These are phyloP conservation scores for Ochropacha duplaris DNA, from an alignment of 2,888 invertebrate genomes.

Conservation along the genomic window DNA sequence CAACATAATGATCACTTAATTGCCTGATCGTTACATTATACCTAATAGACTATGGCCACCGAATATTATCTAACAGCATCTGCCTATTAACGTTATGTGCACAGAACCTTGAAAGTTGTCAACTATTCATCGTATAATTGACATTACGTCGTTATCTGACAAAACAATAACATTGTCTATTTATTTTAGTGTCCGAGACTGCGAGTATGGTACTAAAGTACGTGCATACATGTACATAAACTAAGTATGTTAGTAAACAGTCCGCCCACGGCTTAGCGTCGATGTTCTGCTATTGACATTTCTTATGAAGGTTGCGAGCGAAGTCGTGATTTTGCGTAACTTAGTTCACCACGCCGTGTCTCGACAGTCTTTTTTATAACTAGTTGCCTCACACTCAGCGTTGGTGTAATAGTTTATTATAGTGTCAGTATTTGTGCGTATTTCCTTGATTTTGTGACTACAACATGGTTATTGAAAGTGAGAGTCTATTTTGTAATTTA, in stretches of 20 bases:
- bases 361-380: constrained; percentile 62
- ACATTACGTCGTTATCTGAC: constrained; percentile 8
- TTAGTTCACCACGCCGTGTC: constrained; percentile 55
- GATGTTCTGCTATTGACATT: constrained; percentile 77
- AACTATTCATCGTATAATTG: neutral
- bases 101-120: constrained; percentile 10
- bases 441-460: constrained; percentile 19
- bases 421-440: constrained; percentile 3
- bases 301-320: constrained; percentile 69
- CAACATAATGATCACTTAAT: too few species aligned
- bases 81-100: neutral
- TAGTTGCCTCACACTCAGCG: constrained; percentile 57
- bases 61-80: neutral
- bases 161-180: constrained; percentile 31
- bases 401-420: constrained; percentile 35
- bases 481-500: constrained; percentile 14
- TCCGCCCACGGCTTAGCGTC: constrained; percentile 45
- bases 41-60: neutral
- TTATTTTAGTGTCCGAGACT: constrained; percentile 14
- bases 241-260: constrained; percentile 50
- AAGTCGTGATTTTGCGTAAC: constrained; percentile 80
- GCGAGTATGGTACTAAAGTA: constrained; percentile 10
- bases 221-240: constrained; percentile 15
- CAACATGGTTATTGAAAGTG: constrained; percentile 49
- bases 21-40: neutral